Conservation (phyloP, 2,888 invertebrate species). For the Ichneumoninae sp. region DNA sequence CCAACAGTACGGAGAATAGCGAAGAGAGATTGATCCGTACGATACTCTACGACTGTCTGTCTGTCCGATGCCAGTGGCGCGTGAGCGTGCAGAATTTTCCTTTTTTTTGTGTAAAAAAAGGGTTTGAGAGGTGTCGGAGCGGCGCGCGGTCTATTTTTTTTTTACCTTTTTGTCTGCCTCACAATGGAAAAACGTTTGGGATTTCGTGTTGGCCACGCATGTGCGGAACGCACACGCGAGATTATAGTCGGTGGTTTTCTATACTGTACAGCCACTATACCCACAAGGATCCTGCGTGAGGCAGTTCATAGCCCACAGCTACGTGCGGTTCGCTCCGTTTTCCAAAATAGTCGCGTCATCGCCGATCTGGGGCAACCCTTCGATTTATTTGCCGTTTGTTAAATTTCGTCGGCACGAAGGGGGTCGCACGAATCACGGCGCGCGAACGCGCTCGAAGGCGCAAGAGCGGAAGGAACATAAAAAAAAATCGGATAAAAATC, state of each 20-base stretch:
- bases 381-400: constrained; percentile 54
- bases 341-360: constrained; percentile 58
- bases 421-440: constrained; percentile 28
- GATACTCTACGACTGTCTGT: constrained; percentile 18
- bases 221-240: constrained; percentile 45
- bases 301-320: constrained; percentile 2
- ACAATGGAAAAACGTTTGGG: constrained; percentile 41
- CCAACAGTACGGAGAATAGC: constrained; percentile 17
- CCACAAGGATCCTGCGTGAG: constrained; percentile 5
- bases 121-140: constrained; percentile 51
- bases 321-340: constrained; percentile 48
- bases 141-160: constrained; percentile 40
- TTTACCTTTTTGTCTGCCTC: constrained; percentile 12
- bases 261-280: not conserved
- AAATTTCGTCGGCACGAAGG: constrained; percentile 11
- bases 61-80: constrained; percentile 22
- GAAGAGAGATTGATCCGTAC: constrained; percentile 36
- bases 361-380: constrained; percentile 44
- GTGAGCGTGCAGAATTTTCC: constrained; percentile 59
- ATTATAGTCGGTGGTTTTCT: constrained; percentile 46
- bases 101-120: constrained; percentile 58
- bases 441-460: not conserved
- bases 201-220: constrained; percentile 34
- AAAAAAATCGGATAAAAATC: constrained; percentile 20
- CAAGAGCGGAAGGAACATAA: not conserved